A percentile compares a stretch with the other conserved stretches of the same genome.
Evolutionary conservation across 1,140 invertebrate genomes (phyloP).

Genomic region (Cherax quadricarinatus): DNA sequence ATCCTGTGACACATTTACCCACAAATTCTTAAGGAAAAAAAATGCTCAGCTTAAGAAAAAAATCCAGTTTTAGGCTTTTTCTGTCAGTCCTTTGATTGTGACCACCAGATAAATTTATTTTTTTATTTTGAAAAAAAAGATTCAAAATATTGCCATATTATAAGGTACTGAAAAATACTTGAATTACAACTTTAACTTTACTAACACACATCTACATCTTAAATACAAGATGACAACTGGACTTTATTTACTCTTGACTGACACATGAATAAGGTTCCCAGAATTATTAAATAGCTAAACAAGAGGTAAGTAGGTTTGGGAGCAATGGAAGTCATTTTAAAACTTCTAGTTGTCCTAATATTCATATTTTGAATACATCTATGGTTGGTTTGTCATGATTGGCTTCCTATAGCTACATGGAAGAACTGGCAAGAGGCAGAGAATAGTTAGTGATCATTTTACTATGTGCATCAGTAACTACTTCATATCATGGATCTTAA

Average conservation of each 20-base stretch:
- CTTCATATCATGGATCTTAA: neutral
- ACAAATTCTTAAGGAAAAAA: too few relatives aligned
- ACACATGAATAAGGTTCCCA: neutral
- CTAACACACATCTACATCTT: neutral
- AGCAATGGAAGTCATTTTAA: neutral
- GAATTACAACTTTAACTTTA: neutral
- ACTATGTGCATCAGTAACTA: neutral
- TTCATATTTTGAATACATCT: neutral
- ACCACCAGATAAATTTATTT: too few relatives aligned
- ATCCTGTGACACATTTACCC: too few relatives aligned
- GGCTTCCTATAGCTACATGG: neutral
- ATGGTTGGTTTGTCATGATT: neutral
- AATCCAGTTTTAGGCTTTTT: too few relatives aligned
- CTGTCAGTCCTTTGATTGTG: too few relatives aligned
- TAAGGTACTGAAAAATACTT: neutral
- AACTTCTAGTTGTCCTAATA: neutral
- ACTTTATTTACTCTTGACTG: too few relatives aligned
- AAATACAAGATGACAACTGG: neutral
- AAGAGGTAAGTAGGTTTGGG: neutral
- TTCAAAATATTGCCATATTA: neutral
- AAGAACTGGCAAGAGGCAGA: neutral
- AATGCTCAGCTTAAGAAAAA: too few relatives aligned
- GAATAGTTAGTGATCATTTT: neutral
- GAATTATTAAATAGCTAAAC: neutral
- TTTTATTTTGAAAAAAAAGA: too few relatives aligned